Percentiles rank a stretch among this genome's conserved stretches.
phyloP scores from a whole-genome alignment of 2,113 vertebrate species.

The Ailuropoda melanoleuca region DNA sequence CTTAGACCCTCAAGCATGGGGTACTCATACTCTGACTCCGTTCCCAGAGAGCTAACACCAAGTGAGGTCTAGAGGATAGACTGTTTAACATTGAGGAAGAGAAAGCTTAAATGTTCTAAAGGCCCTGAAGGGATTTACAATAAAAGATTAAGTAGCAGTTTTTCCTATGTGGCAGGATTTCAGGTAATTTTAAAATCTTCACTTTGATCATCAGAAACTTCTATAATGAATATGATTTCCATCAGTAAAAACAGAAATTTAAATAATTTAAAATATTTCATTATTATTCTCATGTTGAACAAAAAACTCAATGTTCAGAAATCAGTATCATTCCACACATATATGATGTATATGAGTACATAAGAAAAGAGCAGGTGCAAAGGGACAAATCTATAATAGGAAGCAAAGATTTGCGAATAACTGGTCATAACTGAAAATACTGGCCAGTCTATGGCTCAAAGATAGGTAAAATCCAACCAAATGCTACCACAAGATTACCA shows the following conservation, averaged over 20 bases:
- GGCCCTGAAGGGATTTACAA: not conserved
- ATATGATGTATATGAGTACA: not conserved
- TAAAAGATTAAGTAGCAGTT: conserved; percentile 24
- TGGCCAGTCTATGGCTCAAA: not conserved
- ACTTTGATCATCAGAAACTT: conserved; percentile 19
- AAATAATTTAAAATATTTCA: conserved; percentile 25
- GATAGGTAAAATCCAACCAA: not conserved
- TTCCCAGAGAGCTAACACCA: not conserved
- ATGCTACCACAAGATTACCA: not conserved
- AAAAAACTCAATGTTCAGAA: conserved; percentile 10
- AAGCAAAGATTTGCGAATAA: conserved; percentile 4
- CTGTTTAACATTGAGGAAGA: not conserved
- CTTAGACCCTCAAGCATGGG: not conserved
- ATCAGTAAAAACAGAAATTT: not conserved
- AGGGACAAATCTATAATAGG: not conserved
- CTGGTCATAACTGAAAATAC: not conserved
- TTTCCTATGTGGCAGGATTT: not conserved
- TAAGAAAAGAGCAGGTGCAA: not conserved
- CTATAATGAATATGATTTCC: conserved; percentile 20
- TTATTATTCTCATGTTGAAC: not conserved
- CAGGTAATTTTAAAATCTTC: not conserved
- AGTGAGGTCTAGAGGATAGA: not conserved
- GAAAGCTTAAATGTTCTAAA: not conserved
- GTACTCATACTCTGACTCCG: not conserved
- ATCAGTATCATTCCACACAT: not conserved